phyloP scores from a whole-genome alignment of 2,113 vertebrate genomes.

The Dipodomys merriami region DNA sequence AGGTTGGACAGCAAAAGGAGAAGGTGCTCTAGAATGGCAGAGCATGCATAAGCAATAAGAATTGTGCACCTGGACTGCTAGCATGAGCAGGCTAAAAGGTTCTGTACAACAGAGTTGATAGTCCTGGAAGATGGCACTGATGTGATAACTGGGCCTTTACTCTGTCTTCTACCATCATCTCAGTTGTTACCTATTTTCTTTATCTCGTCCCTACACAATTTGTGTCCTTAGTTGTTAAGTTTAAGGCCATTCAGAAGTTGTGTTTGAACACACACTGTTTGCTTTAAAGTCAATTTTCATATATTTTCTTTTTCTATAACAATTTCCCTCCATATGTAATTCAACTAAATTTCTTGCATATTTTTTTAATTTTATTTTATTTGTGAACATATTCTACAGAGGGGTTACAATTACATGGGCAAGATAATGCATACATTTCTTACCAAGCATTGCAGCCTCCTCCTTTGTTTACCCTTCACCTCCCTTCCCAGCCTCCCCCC shows the following conservation, averaged over 20 bases:
- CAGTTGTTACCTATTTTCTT: neutral
- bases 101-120: neutral
- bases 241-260: neutral
- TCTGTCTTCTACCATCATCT: neutral
- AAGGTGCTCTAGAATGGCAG: no score
- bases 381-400: no score
- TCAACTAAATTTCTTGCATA: neutral
- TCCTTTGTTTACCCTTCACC: no score
- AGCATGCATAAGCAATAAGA: neutral
- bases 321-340: neutral
- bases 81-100: no score
- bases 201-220: neutral
- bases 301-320: neutral
- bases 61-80: no score
- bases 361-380: no score
- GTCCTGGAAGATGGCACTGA: no score
- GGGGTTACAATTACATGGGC: no score
- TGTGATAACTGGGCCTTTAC: no score
- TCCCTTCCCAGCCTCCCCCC: no score
- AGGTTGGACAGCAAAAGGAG: neutral
- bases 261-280: neutral
- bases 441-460: no score
- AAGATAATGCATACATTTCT: no score
- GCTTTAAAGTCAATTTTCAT: neutral
- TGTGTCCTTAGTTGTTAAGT: neutral